These are phyloP conservation scores for Mystacornis crossleyi DNA, from an alignment of 2,113 vertebrate genomes.

Conservation along the genomic window DNA sequence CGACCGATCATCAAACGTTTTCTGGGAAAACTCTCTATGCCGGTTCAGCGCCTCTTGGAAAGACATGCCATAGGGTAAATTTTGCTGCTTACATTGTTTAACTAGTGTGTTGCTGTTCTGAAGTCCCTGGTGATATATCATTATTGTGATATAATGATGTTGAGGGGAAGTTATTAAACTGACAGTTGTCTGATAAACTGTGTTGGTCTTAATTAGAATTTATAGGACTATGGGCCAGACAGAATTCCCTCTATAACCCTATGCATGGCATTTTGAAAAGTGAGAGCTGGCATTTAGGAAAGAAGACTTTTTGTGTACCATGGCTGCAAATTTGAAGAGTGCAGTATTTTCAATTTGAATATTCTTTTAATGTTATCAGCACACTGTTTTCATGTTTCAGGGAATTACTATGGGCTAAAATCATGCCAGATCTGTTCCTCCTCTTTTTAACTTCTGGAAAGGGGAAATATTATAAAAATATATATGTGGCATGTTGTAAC, in stretches of 20 bases:
- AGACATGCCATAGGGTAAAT: conserved; percentile 96
- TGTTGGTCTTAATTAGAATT: not conserved
- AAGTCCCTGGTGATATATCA: not conserved
- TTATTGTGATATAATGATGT: not conserved
- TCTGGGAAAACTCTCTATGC: conserved; percentile 93
- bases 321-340: not conserved
- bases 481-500: not conserved
- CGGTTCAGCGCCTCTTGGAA: conserved; percentile 94
- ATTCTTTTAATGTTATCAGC: not conserved
- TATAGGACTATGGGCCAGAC: not conserved
- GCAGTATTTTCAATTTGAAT: conserved; percentile 55
- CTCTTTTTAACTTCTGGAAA: not conserved
- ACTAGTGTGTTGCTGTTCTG: not conserved
- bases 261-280: not conserved
- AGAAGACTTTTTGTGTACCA: not conserved
- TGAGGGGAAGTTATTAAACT: not conserved
- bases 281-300: not conserved
- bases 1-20: conserved; percentile 98
- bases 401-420: not conserved
- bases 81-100: not conserved
- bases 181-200: not conserved
- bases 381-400: conserved; percentile 1
- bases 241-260: not conserved
- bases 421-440: not conserved
- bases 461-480: not conserved